Base-by-base conservation (phyloP, 2,797 vertebrate species). In the Halcyon badia region DNA sequence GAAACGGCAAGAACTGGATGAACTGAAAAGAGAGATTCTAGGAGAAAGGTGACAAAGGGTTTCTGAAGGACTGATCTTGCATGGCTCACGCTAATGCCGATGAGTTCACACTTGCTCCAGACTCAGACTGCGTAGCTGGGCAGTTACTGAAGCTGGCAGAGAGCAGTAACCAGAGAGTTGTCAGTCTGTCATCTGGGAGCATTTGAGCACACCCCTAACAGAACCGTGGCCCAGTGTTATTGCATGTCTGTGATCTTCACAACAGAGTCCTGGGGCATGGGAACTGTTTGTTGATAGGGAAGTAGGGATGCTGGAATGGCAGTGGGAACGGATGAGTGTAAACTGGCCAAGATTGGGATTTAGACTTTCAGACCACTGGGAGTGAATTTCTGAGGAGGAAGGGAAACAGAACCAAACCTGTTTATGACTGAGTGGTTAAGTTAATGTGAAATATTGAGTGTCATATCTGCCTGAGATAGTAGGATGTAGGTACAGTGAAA, bases 361-460 rank as follows among this genome's bases (percentile, higher is more conserved):
- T 83, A 73, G 56, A 51, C 15, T 94, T 93, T 48, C 1, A 7
- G 39, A 25, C 22, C 51, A 57, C 6, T 13, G 71, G 14, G 48
- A 70, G 4, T 60, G 62, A 92, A 72, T 87, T 91, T 94, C 73
- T 93, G n/a, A 18, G 46, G 12, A 90, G 26, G 41, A 89, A 94
- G 11, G 14, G 17, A 71, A 31, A 10, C 16, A 57, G 71, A 77
- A 62, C 44, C 61, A 42, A 86, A 83, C 14, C 35, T 76, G 25
- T 26, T 69, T 71, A 65, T n/a, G 24, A 78, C 37, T 28, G 37
- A 39, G 52, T 72, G 33, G 3, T 39, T 39, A 83, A 65, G 7
- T 72, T 81, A 61, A n/a, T 65, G 19, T 76, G 65, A 91, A 72
- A 39, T 85, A 52, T 10, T 64, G 6, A 8, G 4, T 83, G 31